Conservation (phyloP, 2,888 invertebrate genomes). For the Drosophila diplacantha region DNA sequence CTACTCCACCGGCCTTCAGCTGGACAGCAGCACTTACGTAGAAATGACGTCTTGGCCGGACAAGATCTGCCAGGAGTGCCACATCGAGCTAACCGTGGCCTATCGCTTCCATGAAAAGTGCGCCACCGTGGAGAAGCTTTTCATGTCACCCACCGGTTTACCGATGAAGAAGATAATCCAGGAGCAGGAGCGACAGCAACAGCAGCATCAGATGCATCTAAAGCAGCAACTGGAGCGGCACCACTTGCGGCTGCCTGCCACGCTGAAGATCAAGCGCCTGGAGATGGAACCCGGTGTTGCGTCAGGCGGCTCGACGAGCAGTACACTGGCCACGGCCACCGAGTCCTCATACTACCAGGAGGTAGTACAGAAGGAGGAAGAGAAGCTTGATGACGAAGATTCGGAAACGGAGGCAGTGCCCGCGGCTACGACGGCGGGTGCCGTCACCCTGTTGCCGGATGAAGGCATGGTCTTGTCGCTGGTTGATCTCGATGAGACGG, state of each 20-base stretch:
- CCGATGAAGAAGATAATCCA: slow-evolving; percentile 28
- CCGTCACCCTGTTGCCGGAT: slow-evolving; percentile 14
- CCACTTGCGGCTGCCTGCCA: slow-evolving; percentile 64
- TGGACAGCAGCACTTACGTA: slow-evolving; percentile 45
- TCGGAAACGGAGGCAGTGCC: background rate
- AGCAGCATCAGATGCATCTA: slow-evolving; percentile 37
- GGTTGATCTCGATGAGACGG: background rate
- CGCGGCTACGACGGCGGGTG: background rate
- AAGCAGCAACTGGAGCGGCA: slow-evolving; percentile 46
- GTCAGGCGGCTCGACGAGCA: background rate
- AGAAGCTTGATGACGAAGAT: background rate
- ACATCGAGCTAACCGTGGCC: slow-evolving; percentile 72
- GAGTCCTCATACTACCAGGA: slow-evolving; percentile 2
- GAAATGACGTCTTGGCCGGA: slow-evolving; percentile 70
- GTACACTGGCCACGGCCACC: background rate
- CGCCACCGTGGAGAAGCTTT: slow-evolving; percentile 72
- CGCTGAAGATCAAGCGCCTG: slow-evolving; percentile 63
- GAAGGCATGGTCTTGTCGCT: slow-evolving; percentile 21
- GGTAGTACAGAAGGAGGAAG: background rate
- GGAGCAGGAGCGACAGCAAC: slow-evolving; percentile 5
- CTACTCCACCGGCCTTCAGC: slow-evolving; percentile 66
- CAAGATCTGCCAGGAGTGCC: slow-evolving; percentile 74
- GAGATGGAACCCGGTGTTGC: slow-evolving; percentile 24
- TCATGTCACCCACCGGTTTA: slow-evolving; percentile 53
- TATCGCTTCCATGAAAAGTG: slow-evolving; percentile 76